Evolutionary conservation across 2,888 invertebrate genomes (phyloP).

Genomic region (Volucella inanis): DNA sequence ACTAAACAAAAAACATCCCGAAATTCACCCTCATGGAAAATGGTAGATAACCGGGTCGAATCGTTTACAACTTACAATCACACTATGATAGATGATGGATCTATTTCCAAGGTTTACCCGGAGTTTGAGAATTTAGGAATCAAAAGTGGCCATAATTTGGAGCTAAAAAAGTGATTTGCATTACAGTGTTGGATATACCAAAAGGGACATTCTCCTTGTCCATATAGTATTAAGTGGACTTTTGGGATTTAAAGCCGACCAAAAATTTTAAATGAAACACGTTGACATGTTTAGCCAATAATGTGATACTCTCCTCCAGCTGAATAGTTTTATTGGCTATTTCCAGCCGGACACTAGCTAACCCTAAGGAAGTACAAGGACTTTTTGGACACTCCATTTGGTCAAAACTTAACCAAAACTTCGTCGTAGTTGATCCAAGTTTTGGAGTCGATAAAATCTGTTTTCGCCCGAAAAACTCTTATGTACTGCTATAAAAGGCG

Average conservation of each 20-base stretch:
- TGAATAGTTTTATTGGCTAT: slow-evolving; percentile 56
- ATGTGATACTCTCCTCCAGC: not conserved
- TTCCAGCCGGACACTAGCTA: slow-evolving; percentile 41
- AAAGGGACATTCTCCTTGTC: not conserved
- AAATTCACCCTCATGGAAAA: slow-evolving; percentile 73
- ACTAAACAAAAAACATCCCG: slow-evolving; percentile 18
- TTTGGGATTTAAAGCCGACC: not conserved
- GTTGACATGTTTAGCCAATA: slow-evolving; percentile 27
- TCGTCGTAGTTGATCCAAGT: slow-evolving; percentile 50
- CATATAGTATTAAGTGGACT: not conserved
- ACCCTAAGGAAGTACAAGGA: slow-evolving; percentile 9
- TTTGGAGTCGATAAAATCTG: slow-evolving; percentile 65
- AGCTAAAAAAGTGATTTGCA: slow-evolving; percentile 51
- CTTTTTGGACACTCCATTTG: slow-evolving; percentile 47
- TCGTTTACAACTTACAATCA: slow-evolving; percentile 73
- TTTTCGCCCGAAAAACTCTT: slow-evolving; percentile 19
- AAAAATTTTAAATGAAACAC: slow-evolving; percentile 1
- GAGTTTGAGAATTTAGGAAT: not conserved
- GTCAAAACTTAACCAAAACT: slow-evolving; percentile 55
- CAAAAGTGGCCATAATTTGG: slow-evolving; percentile 5
- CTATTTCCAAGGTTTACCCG: slow-evolving; percentile 35
- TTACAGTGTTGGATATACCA: slow-evolving; percentile 21
- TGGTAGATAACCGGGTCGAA: slow-evolving; percentile 74
- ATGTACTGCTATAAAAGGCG: slow-evolving; percentile 46
- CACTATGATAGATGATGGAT: slow-evolving; percentile 72